These are phyloP conservation scores for Eremobia ochroleuca DNA, from an alignment of 2,888 invertebrate species.

Conservation along the genomic window DNA sequence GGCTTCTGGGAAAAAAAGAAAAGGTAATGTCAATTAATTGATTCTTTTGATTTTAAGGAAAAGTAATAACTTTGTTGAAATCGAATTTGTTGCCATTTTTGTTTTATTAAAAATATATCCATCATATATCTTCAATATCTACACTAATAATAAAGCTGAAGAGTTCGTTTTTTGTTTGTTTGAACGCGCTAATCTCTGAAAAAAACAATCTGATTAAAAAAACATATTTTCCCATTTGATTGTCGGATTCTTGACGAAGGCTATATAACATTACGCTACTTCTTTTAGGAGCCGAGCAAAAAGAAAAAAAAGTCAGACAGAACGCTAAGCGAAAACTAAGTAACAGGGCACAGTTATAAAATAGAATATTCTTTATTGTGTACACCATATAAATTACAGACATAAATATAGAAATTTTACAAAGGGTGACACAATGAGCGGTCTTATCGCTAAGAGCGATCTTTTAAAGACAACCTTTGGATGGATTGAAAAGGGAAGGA, in stretches of 20 bases:
- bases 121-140: background rate
- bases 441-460: too few relatives aligned
- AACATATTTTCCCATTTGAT: background rate
- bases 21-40: background rate
- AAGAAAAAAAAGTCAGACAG: background rate
- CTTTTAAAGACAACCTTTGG: too few relatives aligned
- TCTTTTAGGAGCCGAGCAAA: background rate
- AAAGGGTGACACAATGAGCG: too few relatives aligned
- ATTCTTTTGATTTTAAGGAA: background rate
- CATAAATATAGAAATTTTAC: too few relatives aligned
- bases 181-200: background rate
- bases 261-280: background rate
- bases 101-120: background rate
- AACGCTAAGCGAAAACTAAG: background rate
- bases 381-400: too few relatives aligned
- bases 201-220: background rate
- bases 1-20: constrained; percentile 21
- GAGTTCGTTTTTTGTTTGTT: background rate
- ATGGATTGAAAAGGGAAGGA: too few relatives aligned
- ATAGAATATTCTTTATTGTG: too few relatives aligned
- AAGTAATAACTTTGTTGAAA: background rate
- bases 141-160: background rate
- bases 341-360: background rate
- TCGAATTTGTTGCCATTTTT: background rate
- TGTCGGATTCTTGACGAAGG: background rate